phyloP scores from a whole-genome alignment of 2,888 invertebrate species.

The Incurvaria masculella region DNA sequence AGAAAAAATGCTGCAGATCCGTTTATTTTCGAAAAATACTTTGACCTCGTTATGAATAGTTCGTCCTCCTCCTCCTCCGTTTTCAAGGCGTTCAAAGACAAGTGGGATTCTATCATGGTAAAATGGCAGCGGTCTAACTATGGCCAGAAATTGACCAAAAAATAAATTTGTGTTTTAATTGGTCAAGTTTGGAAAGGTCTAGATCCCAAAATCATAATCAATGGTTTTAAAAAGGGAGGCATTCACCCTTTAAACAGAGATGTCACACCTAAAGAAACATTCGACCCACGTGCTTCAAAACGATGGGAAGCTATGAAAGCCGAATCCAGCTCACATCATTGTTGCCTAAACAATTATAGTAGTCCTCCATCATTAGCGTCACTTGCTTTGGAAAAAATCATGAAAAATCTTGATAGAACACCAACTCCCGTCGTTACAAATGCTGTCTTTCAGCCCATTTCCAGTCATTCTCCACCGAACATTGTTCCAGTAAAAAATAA shows the following conservation, averaged over 20 bases:
- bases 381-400: background rate
- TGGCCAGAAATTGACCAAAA: conserved; percentile 3
- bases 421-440: background rate
- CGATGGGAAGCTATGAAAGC: conserved; percentile 2
- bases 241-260: conserved; percentile 1
- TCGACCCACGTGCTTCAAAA: conserved; percentile 1
- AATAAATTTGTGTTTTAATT: conserved; percentile 3
- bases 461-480: background rate
- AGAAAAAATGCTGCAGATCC: conserved; percentile 18
- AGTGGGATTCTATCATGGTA: too few species aligned
- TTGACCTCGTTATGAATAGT: too few species aligned
- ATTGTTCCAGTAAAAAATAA: background rate
- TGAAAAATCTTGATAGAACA: background rate
- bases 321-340: background rate
- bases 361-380: background rate
- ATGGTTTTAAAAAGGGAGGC: conserved; percentile 3
- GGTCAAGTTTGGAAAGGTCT: conserved; percentile 3
- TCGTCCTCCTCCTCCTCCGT: too few species aligned
- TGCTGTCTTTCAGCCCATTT: background rate
- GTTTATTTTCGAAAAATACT: conserved; percentile 10
- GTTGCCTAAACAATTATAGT: background rate
- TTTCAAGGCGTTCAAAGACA: too few species aligned
- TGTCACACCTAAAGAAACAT: conserved; percentile 1
- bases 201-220: conserved; percentile 3
- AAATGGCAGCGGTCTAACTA: background rate